Evolutionary conservation across 2,888 invertebrate species (phyloP).

Genomic region (Torymus aiolomorphi): DNA sequence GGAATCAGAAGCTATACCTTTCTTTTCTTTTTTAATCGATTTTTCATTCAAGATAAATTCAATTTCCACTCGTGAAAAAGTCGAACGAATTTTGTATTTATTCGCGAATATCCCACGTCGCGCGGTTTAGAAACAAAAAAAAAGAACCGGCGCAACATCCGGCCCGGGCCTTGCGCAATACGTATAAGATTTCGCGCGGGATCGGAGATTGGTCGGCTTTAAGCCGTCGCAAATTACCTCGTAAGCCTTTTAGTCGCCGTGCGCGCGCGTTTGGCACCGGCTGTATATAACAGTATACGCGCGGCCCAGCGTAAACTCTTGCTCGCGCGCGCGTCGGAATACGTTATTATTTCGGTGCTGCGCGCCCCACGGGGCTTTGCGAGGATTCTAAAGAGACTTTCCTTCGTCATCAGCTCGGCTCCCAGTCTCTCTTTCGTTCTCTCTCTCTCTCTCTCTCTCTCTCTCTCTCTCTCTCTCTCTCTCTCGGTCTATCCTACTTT

Average conservation of each 20-base stretch:
- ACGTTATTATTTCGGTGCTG: constrained; percentile 53
- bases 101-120: too few species aligned
- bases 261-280: constrained; percentile 57
- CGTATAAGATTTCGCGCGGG: constrained; percentile 56
- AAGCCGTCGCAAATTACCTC: constrained; percentile 74
- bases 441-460: constrained; percentile 3
- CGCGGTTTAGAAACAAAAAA: too few species aligned
- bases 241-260: constrained; percentile 73
- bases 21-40: too few species aligned
- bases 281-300: neutral
- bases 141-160: constrained; percentile 36
- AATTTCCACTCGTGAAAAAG: too few species aligned
- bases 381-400: constrained; percentile 59
- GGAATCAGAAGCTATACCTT: too few species aligned
- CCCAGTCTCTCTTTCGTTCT: constrained; percentile 16
- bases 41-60: too few species aligned
- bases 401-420: constrained; percentile 21
- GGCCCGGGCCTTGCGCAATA: neutral
- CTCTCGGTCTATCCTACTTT: constrained; percentile 11
- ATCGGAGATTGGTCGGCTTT: constrained; percentile 71
- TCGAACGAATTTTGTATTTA: too few species aligned
- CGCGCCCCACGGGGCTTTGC: constrained; percentile 64
- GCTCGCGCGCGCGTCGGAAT: constrained; percentile 15
- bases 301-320: constrained; percentile 11
- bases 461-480: constrained; percentile 16